Evolutionary conservation across 2,797 vertebrate genomes (phyloP), one percentile per base, ranked within the genome.

Genomic region (Loriculus beryllinus): DNA sequence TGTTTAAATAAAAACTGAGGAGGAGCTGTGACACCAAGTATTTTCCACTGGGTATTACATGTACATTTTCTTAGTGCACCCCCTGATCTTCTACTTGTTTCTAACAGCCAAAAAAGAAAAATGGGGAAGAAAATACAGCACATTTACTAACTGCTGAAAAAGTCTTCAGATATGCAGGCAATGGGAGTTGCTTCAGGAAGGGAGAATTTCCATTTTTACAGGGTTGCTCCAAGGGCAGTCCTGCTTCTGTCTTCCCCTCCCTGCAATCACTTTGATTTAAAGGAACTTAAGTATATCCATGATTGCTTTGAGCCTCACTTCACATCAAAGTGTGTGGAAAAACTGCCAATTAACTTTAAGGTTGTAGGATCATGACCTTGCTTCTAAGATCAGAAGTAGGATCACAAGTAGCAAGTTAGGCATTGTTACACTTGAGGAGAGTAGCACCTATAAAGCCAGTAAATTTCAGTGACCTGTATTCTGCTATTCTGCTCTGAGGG

Each of bases 281-380:
- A 89, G 72, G 84, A 87, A 83, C 81, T 87, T n/a, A 64, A 94
- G 72, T 88, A 48, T 54, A 92, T 91, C 68, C 57, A 26, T 74
- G 76, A 80, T 88, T 75, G 39, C 81, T 75, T 85, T 77, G 48
- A 95, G 92, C 64, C 42, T 47, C 40, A 63, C 65, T 93, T 89
- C 72, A 92, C 93, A 91, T 96, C 86, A 93, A 94, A 95, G 93
- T 21, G 68, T 51, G 52, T 48, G 65, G 62, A 87, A 93, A 93
- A 93, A 43, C 57, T 93, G 68, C 68, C 94, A 92, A 92, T 94
- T 95, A 94, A 91, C 91, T 95, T 68, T 26, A 82, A 89, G 86
- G 93, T 31, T 94, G 71, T 82, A 75, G 65, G 93, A 95, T 95
- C 88, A 1, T 71, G 92, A 96, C 94, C 92, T 96, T 83, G 45